A percentile compares a stretch with the other conserved stretches of the same genome.
These are phyloP conservation scores for Carabus problematicus DNA, from an alignment of 2,888 invertebrate genomes.

Conservation along the genomic window DNA sequence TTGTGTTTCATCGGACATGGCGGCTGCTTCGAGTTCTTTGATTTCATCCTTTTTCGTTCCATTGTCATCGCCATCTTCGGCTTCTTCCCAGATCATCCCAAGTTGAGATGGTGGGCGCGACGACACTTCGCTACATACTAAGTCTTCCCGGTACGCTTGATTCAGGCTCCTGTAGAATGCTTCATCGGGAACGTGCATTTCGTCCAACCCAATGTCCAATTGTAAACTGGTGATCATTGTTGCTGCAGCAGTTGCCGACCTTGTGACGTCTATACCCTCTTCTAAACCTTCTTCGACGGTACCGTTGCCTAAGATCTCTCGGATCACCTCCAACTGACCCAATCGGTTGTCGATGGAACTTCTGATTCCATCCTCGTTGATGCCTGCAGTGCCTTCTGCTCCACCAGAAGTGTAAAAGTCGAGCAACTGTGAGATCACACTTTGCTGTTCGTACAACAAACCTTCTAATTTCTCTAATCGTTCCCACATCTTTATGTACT, in stretches of 20 bases:
- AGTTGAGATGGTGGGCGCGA: slow-evolving; percentile 75
- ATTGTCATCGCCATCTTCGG: slow-evolving; percentile 73
- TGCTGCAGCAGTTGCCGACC: slow-evolving; percentile 55
- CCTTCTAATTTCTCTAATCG: slow-evolving; percentile 87
- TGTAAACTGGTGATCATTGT: slow-evolving; percentile 56
- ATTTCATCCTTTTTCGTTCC: slow-evolving; percentile 50
- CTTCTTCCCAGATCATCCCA: slow-evolving; percentile 88
- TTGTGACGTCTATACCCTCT: slow-evolving; percentile 67
- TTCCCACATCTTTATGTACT: slow-evolving; percentile 95
- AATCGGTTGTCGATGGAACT: slow-evolving; percentile 52
- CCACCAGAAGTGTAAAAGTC: slow-evolving; percentile 75
- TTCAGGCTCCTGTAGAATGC: slow-evolving; percentile 88
- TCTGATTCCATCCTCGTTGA: slow-evolving; percentile 50
- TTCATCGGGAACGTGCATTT: slow-evolving; percentile 75
- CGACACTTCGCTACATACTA: slow-evolving; percentile 64
- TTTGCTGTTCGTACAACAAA: slow-evolving; percentile 87
- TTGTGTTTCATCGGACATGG: slow-evolving; percentile 64
- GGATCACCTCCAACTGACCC: slow-evolving; percentile 66
- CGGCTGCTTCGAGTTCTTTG: slow-evolving; percentile 61
- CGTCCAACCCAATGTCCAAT: slow-evolving; percentile 60
- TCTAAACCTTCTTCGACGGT: slow-evolving; percentile 72
- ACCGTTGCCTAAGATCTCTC: slow-evolving; percentile 71
- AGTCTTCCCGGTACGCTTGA: slow-evolving; percentile 84
- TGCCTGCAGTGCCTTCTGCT: slow-evolving; percentile 51
- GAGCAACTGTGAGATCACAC: slow-evolving; percentile 86